These are phyloP conservation scores for Meda fulgida DNA, from an alignment of 2,797 vertebrate genomes.

Conservation along the genomic window DNA sequence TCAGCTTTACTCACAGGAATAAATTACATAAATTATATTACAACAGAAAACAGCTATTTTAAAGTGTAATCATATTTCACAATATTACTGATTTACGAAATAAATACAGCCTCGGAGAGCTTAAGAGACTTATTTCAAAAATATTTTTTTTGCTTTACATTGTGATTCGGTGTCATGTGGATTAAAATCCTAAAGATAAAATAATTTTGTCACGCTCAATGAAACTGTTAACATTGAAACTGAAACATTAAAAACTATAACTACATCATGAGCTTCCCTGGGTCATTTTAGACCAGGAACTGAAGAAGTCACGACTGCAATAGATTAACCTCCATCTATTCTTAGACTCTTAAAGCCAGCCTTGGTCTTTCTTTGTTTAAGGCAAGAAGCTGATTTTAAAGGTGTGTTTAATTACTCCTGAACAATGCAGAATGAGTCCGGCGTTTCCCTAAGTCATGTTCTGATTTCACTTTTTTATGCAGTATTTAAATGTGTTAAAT, in stretches of 20 bases:
- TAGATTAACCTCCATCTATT: slow-evolving; percentile 22
- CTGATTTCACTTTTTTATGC: neutral
- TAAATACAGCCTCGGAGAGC: neutral
- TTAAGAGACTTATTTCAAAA: no score
- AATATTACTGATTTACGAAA: neutral
- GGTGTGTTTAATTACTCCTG: neutral
- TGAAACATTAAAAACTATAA: neutral
- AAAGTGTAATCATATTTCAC: no score
- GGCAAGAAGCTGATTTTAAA: neutral
- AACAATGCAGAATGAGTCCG: neutral
- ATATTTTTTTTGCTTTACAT: no score
- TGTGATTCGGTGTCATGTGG: no score
- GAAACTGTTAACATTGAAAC: neutral
- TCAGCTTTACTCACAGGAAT: neutral
- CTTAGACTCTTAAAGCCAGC: neutral
- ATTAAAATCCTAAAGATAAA: neutral
- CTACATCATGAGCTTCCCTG: no score
- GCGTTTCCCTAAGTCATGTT: neutral
- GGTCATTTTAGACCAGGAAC: neutral
- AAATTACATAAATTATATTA: no score
- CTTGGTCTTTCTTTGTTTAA: neutral
- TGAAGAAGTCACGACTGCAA: neutral
- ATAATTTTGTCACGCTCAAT: no score
- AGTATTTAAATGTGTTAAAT: neutral
- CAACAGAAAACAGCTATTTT: no score